These are phyloP conservation scores for Callipepla squamata DNA, from an alignment of 2,113 vertebrate genomes.

Conservation along the genomic window DNA sequence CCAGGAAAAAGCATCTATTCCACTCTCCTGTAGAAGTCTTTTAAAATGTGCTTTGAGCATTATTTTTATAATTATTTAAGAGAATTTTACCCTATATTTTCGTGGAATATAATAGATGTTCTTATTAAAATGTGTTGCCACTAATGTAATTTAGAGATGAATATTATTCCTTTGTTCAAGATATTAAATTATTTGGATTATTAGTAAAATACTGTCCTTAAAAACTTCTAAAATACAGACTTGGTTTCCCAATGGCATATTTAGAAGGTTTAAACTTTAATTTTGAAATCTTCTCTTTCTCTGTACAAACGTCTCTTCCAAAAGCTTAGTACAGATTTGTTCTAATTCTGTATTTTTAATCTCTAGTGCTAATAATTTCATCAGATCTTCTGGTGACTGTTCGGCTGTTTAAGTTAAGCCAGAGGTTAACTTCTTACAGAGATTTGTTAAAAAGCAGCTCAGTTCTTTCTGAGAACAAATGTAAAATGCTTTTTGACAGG, in stretches of 20 bases:
- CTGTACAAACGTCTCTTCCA: not conserved
- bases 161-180: not conserved
- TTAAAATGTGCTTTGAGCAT: not conserved
- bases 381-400: not conserved
- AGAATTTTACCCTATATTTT: not conserved
- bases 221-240: not conserved
- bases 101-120: not conserved
- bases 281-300: not conserved
- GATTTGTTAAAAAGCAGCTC: conserved; percentile 32
- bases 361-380: not conserved
- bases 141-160: not conserved
- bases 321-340: conserved; percentile 28
- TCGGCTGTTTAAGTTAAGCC: conserved; percentile 26
- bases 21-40: not conserved
- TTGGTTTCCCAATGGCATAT: not conserved
- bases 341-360: conserved; percentile 49
- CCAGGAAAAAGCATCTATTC: not conserved
- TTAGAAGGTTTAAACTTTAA: not conserved
- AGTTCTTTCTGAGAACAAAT: not conserved
- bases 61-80: not conserved
- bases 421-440: conserved; percentile 40
- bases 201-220: not conserved
- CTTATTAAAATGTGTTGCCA: not conserved
- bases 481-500: not conserved
- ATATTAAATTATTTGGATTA: not conserved